Conservation (phyloP, 2,888 invertebrate species). For the Urechis unicinctus region DNA sequence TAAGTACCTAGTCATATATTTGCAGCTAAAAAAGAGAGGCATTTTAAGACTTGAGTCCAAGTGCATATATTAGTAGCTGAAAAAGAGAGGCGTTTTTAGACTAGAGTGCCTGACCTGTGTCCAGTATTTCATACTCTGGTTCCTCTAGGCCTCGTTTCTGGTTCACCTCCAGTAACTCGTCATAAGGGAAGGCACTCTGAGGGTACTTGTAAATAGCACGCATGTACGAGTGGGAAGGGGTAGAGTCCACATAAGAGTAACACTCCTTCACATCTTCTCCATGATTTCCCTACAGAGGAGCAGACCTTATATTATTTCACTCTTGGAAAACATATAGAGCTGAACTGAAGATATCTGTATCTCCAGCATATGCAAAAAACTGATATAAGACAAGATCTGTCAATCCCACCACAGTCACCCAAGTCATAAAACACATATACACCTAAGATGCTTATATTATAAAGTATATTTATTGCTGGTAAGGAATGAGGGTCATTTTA, state of each 20-base stretch:
- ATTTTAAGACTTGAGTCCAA: background rate
- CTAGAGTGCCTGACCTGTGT: slow-evolving; percentile 37
- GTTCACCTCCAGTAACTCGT: slow-evolving; percentile 31
- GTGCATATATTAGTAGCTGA: background rate
- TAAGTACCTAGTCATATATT: background rate
- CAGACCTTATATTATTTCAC: background rate
- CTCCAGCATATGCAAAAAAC: background rate
- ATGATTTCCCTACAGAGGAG: slow-evolving; percentile 46
- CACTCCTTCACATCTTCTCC: slow-evolving; percentile 51
- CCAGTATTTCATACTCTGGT: slow-evolving; percentile 45
- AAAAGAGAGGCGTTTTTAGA: background rate
- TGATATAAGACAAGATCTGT: no score
- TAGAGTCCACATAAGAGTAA: slow-evolving; percentile 47
- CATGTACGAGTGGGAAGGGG: slow-evolving; percentile 48
- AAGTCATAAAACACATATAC: no score
- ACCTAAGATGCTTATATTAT: no score
- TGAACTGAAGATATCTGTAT: background rate
- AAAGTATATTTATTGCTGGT: no score
- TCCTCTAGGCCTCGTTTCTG: slow-evolving; percentile 23
- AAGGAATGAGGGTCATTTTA: no score
- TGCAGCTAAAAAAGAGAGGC: background rate
- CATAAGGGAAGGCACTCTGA: slow-evolving; percentile 41
- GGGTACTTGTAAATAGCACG: slow-evolving; percentile 49
- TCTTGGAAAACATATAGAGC: background rate
- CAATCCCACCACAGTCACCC: no score